phyloP scores from a whole-genome alignment of 2,113 vertebrate species.

The Sinocyclocheilus anshuiensis region DNA sequence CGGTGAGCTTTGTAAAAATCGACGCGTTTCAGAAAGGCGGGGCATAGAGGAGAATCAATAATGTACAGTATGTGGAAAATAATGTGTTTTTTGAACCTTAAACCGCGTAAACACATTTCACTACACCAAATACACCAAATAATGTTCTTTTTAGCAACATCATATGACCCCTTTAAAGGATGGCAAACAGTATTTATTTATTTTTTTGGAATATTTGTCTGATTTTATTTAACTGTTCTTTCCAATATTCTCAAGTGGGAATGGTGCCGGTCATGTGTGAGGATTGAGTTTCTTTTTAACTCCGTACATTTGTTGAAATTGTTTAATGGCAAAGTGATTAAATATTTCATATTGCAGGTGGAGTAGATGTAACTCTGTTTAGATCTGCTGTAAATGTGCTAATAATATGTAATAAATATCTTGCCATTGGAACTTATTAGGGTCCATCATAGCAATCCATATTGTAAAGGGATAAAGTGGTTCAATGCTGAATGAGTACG shows the following conservation, averaged over 20 bases:
- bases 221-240: not conserved
- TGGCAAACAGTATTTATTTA: not conserved
- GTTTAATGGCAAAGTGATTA: not conserved
- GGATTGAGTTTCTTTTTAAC: not conserved
- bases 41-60: no score
- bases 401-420: not conserved
- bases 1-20: no score
- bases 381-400: constrained; percentile 25
- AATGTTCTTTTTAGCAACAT: no score
- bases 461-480: not conserved
- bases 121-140: no score
- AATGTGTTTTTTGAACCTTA: no score
- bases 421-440: not conserved
- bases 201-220: not conserved
- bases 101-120: no score
- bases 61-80: no score
- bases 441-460: not conserved
- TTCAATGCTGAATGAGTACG: not conserved
- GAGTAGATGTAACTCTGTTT: not conserved
- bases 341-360: not conserved
- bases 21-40: no score
- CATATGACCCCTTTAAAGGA: not conserved
- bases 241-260: not conserved
- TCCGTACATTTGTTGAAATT: not conserved
- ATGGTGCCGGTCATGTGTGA: not conserved